Percentiles rank a stretch among this genome's conserved stretches.
Conservation (phyloP, 2,113 vertebrate genomes). For the Ellobius talpinus region DNA sequence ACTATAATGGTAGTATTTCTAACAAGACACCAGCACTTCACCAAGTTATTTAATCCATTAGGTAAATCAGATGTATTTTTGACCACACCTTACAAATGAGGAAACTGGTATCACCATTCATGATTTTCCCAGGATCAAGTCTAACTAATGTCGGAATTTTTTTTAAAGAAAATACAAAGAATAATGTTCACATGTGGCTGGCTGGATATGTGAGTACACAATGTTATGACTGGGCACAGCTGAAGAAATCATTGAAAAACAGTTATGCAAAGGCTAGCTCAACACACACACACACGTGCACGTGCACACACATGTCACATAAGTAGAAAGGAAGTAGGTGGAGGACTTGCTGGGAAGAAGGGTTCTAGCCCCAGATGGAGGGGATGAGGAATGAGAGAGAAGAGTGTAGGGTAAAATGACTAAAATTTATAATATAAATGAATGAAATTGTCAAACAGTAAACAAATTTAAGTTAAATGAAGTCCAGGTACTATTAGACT, state of each 20-base stretch:
- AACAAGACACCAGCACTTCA: conserved; percentile 35
- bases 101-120: conserved; percentile 25
- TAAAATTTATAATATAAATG: neutral
- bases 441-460: neutral
- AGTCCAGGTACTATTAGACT: neutral
- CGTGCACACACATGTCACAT: too few species aligned
- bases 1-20: conserved; percentile 34
- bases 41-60: conserved; percentile 53
- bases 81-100: conserved; percentile 34
- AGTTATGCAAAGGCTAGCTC: neutral
- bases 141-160: conserved; percentile 46
- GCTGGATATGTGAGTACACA: conserved; percentile 15
- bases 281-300: neutral
- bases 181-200: conserved; percentile 11
- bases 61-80: conserved; percentile 40
- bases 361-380: neutral
- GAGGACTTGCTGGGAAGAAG: neutral
- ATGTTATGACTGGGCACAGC: conserved; percentile 14
- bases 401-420: neutral
- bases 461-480: neutral
- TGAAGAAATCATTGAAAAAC: conserved; percentile 1
- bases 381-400: neutral
- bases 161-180: conserved; percentile 49
- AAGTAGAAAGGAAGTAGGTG: neutral
- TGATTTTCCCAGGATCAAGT: conserved; percentile 52